A percentile compares a stretch with the other conserved stretches of the same genome.
phyloP scores from a whole-genome alignment of 2,888 invertebrate species.

The Dryococelus australis region DNA sequence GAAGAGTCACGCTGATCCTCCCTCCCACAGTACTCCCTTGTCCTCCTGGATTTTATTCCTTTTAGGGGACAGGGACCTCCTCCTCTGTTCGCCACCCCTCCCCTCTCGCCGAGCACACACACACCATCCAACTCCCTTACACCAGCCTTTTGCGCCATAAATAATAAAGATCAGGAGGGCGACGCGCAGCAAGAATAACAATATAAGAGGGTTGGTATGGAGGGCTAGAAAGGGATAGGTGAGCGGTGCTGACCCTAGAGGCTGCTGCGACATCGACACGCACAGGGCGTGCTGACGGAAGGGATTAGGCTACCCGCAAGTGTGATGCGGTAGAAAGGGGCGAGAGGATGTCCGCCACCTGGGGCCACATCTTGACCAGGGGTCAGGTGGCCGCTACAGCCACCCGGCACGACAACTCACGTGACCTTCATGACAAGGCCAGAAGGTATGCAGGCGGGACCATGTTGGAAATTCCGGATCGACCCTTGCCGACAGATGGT shows the following conservation, averaged over 20 bases:
- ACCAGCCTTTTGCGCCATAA: background rate
- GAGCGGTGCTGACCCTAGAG: background rate
- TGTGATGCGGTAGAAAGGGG: no score
- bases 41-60: background rate
- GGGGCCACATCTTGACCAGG: background rate
- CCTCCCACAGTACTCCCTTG: background rate
- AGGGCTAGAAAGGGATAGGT: background rate
- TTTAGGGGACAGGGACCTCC: background rate
- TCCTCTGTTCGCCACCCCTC: background rate
- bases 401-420: background rate
- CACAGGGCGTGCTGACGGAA: background rate
- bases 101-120: background rate
- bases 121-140: no score
- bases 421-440: background rate
- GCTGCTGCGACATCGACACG: background rate
- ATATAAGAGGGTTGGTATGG: background rate
- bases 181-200: background rate
- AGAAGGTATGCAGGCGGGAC: no score
- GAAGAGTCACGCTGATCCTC: background rate
- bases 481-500: no score
- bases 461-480: no score
- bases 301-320: no score
- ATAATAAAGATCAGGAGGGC: background rate
- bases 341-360: no score
- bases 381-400: background rate